phyloP scores from a whole-genome alignment of 2,113 vertebrate species.

The Arenaria interpres region DNA sequence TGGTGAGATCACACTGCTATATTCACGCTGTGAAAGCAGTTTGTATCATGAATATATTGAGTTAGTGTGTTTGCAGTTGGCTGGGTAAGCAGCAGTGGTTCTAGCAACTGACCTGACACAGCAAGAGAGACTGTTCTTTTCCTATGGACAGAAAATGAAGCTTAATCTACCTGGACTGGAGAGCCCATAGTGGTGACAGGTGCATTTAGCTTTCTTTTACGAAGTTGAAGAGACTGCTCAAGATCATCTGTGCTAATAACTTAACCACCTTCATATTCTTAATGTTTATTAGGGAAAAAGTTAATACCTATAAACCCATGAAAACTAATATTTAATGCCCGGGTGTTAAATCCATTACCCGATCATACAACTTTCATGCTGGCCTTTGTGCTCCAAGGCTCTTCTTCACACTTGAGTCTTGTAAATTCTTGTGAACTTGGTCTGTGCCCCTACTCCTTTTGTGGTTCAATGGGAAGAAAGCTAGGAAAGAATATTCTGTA shows the following conservation, averaged over 20 bases:
- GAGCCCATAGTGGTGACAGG: neutral
- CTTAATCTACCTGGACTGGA: neutral
- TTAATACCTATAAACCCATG: neutral
- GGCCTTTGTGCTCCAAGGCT: neutral
- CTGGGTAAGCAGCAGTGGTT: neutral
- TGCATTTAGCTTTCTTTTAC: neutral
- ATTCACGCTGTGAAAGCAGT: neutral
- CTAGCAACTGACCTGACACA: neutral
- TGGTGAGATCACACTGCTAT: neutral
- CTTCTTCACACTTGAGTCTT: neutral
- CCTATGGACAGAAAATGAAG: neutral
- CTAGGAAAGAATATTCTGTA: neutral
- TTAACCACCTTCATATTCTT: neutral
- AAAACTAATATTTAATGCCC: neutral
- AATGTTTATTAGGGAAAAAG: neutral
- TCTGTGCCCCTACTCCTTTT: neutral
- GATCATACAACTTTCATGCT: neutral
- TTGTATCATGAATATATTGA: neutral
- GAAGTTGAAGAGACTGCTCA: neutral
- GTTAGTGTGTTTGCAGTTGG: neutral
- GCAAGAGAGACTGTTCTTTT: neutral
- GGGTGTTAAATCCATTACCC: neutral
- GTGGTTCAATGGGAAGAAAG: neutral
- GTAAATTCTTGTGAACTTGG: neutral
- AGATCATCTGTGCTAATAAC: neutral